Base-by-base conservation (phyloP, 2,113 vertebrate genomes). In the Rhinichthys klamathensis region DNA sequence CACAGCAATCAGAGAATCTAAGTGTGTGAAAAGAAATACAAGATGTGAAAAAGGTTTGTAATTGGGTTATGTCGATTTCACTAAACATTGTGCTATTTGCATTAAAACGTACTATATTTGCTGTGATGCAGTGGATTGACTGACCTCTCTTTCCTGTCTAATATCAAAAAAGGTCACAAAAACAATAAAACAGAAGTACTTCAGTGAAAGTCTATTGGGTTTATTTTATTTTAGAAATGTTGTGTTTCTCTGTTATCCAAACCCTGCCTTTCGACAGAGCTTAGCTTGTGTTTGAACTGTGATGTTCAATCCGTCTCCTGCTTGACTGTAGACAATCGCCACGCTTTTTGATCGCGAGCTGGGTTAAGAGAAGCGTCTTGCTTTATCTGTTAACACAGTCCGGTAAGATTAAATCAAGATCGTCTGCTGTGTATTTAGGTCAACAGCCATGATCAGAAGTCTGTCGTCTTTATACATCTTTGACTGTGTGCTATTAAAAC, bases 351-450 rank as follows among this genome's bases (percentile, higher is more conserved):
- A 73, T 25, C 12, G 6, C 7, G 41, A 46, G 70, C 70, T 25
- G 41, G 41, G 46, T 73, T 46, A 73, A 73, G 12, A 73, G 4
- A 44, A 73, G 70, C 11, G 38, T 44, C 70, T 44, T 15, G 35
- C 23, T 12, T 41, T n/a, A 72, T 72, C 69, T 44, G 38, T 72
- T 72, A 72, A 72, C 69, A 44, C 70, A 15, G 77, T 80, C 56
- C 35, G 15, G 35, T 44, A 63, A 46, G 58, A 63, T 80, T 80
- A 27, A 80, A 80, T 63, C 58, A 80, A 80, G 77, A 80, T 80
- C 77, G n/a, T n/a, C 35, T 41, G 77, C 77, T 80, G 23, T 80
- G 35, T 80, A 80, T 80, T 44, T 80, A 44, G 77, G 77, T 80
- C 77, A 80, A 63, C 56, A 80, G 35, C 77, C 56, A 44, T 8